Conservation (phyloP, 2,797 vertebrate genomes). For the Sardinella longiceps region DNA sequence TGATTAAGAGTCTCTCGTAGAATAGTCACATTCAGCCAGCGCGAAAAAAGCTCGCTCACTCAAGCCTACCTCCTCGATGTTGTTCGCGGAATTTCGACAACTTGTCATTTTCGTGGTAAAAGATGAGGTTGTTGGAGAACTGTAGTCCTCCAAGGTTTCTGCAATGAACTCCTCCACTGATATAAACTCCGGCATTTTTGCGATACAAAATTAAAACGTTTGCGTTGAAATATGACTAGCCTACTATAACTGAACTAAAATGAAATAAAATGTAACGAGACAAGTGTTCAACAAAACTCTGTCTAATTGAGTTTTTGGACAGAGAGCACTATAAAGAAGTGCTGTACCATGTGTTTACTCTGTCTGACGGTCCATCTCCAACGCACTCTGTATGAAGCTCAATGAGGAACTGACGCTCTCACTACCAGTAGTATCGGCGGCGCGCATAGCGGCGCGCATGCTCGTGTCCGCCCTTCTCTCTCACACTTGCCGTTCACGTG, state of each 20-base stretch:
- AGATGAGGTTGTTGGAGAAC: constrained; percentile 67
- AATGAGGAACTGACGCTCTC: constrained; percentile 42
- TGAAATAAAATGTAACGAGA: background rate
- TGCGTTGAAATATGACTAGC: background rate
- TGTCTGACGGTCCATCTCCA: constrained; percentile 22
- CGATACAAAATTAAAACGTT: background rate
- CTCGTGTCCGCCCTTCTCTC: constrained; percentile 31
- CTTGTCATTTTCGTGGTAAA: constrained; percentile 60
- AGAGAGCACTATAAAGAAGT: background rate
- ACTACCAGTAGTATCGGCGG: background rate
- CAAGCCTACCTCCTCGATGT: constrained; percentile 64
- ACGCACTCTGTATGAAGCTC: constrained; percentile 14
- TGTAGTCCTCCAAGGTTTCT: constrained; percentile 67
- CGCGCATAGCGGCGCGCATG: constrained; percentile 44
- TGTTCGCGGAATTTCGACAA: constrained; percentile 64
- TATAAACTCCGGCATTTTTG: constrained; percentile 63
- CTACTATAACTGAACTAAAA: background rate
- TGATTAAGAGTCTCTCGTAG: background rate
- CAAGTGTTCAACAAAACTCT: background rate
- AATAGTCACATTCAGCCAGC: background rate
- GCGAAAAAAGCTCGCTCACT: background rate
- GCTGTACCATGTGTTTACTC: constrained; percentile 23
- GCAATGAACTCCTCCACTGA: constrained; percentile 67
- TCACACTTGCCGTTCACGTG: constrained; percentile 6
- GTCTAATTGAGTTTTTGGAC: background rate